A percentile compares a stretch with the other conserved stretches of the same genome.
These are phyloP conservation scores for Hemicentrotus pulcherrimus DNA, from an alignment of 35 echinoderm and acorn worm species.

Conservation along the genomic window DNA sequence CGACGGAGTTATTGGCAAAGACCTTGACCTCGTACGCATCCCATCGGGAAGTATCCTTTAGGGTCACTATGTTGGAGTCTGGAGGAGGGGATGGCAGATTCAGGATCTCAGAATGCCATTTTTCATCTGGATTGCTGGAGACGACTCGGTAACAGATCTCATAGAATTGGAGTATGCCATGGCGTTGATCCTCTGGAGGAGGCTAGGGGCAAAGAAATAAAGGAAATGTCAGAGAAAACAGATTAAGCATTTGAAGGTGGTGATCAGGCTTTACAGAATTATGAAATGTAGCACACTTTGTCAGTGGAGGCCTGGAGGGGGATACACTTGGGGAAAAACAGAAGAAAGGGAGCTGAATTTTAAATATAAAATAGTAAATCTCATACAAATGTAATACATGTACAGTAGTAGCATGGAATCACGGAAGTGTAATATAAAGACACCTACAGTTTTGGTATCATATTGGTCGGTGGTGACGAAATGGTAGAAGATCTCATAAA, in stretches of 20 bases:
- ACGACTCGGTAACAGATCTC: conserved; percentile 29
- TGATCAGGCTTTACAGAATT: neutral
- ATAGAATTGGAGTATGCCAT: conserved; percentile 15
- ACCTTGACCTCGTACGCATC: conserved; percentile 41
- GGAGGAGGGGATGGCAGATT: neutral
- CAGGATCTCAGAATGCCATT: neutral
- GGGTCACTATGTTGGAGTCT: neutral
- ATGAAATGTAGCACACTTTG: no score
- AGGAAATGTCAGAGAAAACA: neutral
- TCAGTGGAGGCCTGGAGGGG: no score
- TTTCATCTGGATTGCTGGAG: neutral
- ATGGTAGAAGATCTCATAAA: no score
- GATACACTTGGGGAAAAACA: no score
- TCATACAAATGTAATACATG: no score
- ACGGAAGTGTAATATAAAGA: no score
- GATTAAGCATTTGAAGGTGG: no score
- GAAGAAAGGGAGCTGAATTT: no score
- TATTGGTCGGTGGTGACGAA: no score
- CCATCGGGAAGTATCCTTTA: neutral
- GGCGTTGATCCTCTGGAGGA: neutral
- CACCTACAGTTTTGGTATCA: no score
- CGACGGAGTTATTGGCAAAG: conserved; percentile 30
- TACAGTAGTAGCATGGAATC: no score
- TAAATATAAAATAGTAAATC: no score
- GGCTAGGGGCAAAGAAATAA: neutral